phyloP scores from a whole-genome alignment of 2,113 vertebrate species.

The Tupaia chinensis region DNA sequence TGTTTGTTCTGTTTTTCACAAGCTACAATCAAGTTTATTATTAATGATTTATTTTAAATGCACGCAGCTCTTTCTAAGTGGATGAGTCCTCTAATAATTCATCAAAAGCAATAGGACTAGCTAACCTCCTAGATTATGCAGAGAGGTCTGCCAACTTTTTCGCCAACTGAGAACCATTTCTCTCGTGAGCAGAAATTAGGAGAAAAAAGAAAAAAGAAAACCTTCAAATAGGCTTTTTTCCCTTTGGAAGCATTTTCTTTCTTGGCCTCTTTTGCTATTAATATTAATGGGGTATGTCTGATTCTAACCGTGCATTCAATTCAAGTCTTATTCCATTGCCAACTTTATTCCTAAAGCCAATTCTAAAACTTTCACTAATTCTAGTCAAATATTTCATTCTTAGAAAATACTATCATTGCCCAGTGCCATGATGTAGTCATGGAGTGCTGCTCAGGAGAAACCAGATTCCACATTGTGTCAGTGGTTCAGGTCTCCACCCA shows the following conservation, averaged over 20 bases:
- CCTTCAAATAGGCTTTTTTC: neutral
- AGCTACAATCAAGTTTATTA: conserved; percentile 24
- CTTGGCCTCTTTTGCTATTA: neutral
- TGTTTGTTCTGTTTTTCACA: conserved; percentile 45
- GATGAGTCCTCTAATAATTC: conserved; percentile 38
- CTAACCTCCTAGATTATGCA: neutral
- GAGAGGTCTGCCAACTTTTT: neutral
- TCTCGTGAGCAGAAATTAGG: neutral
- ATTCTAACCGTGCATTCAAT: conserved; percentile 29
- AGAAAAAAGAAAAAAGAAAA: neutral
- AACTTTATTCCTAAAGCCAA: conserved; percentile 46
- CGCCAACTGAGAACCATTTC: neutral
- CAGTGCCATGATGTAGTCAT: no score
- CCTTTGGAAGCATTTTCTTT: conserved; percentile 39
- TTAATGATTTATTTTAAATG: conserved; percentile 57
- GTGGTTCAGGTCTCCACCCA: no score
- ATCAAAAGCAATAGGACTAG: conserved; percentile 29
- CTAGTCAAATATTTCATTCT: neutral
- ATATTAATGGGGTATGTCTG: neutral
- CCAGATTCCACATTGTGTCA: no score
- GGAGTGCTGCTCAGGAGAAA: no score
- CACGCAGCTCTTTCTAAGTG: neutral
- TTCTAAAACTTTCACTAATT: conserved; percentile 18
- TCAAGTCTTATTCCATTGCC: neutral
- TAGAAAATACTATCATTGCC: neutral